Conservation (phyloP, 2,113 vertebrate species). For the Dromas ardeola region DNA sequence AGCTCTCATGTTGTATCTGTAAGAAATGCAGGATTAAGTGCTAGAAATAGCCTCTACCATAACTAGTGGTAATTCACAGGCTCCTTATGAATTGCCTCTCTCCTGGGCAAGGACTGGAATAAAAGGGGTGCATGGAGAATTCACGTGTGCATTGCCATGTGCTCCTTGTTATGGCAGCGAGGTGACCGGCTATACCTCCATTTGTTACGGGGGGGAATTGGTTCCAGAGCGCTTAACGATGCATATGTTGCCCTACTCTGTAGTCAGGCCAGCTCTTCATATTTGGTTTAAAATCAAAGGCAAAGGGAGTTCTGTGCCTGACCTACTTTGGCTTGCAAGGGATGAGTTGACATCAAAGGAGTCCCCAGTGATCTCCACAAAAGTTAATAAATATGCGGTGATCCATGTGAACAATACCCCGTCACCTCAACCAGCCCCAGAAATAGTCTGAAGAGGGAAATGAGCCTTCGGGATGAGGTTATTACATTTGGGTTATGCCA, state of each 20-base stretch:
- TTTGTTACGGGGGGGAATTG: not conserved
- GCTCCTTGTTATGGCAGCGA: not conserved
- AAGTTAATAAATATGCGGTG: not conserved
- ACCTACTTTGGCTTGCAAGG: constrained; percentile 13
- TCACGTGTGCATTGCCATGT: not conserved
- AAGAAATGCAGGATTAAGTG: not conserved
- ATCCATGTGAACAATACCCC: not conserved
- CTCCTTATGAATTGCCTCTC: not conserved
- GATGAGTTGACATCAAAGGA: constrained; percentile 44
- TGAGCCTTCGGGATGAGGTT: not conserved
- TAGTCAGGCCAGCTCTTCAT: not conserved
- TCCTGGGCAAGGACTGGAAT: not conserved
- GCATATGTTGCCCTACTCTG: not conserved
- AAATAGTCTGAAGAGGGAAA: not conserved
- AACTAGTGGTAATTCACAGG: not conserved
- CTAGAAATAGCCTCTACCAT: not conserved
- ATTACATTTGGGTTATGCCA: not conserved
- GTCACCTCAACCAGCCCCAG: not conserved
- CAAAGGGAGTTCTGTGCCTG: not conserved
- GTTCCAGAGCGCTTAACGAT: not conserved
- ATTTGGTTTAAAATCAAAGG: constrained; percentile 14
- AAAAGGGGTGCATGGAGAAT: not conserved
- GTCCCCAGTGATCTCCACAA: not conserved
- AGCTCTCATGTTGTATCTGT: not conserved
- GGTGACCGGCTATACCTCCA: rapidly evolving